phyloP scores from a whole-genome alignment of 2,888 invertebrate species.

The Phengaris arion region DNA sequence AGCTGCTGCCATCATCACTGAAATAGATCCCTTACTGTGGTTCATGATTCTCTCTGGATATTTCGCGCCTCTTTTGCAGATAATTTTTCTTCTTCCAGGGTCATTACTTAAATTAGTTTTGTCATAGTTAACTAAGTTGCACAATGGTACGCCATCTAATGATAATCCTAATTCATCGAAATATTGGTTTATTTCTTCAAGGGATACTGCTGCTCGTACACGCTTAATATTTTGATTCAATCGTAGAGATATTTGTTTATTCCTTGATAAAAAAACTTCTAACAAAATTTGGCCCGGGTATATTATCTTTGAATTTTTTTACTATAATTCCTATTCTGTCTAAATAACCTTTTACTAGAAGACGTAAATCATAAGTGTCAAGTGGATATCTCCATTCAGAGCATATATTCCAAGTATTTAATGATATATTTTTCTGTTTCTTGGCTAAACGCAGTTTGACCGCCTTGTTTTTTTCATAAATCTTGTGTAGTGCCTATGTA shows the following conservation, averaged over 20 bases:
- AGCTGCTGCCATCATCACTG: slow-evolving; percentile 52
- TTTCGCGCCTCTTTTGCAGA: slow-evolving; percentile 46
- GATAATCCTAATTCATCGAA: slow-evolving; percentile 38
- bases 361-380: slow-evolving; percentile 30
- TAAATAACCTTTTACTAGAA: slow-evolving; percentile 31
- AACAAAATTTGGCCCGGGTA: slow-evolving; percentile 29
- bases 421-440: slow-evolving; percentile 26
- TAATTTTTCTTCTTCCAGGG: slow-evolving; percentile 40
- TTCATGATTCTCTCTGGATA: slow-evolving; percentile 53
- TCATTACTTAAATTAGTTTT: slow-evolving; percentile 41
- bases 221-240: slow-evolving; percentile 34
- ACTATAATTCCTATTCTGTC: slow-evolving; percentile 29
- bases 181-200: slow-evolving; percentile 37
- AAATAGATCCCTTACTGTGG: slow-evolving; percentile 47
- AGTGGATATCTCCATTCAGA: slow-evolving; percentile 30
- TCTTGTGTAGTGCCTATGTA: slow-evolving; percentile 27
- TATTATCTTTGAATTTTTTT: slow-evolving; percentile 26
- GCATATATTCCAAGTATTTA: slow-evolving; percentile 28
- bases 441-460: slow-evolving; percentile 22
- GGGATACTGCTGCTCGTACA: slow-evolving; percentile 38
- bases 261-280: slow-evolving; percentile 23
- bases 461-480: slow-evolving; percentile 29
- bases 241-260: slow-evolving; percentile 10
- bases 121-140: slow-evolving; percentile 40
- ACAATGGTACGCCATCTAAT: slow-evolving; percentile 33